phyloP scores from a whole-genome alignment of 1,140 invertebrate species.

The Lucilia cuprina region DNA sequence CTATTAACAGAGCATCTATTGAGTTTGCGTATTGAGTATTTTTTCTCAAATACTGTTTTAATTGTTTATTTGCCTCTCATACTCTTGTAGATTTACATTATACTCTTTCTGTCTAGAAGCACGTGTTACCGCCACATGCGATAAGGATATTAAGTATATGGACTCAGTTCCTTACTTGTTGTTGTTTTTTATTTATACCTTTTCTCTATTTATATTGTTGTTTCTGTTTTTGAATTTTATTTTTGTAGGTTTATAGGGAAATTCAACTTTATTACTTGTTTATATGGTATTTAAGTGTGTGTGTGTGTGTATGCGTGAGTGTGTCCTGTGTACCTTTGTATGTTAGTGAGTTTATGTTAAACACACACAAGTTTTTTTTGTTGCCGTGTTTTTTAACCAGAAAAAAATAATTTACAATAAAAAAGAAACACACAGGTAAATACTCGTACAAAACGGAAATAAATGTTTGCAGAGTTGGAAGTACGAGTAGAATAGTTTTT shows the following conservation, averaged over 20 bases:
- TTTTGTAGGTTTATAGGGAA: conserved; percentile 7
- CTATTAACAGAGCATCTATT: too few species aligned
- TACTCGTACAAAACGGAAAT: not conserved
- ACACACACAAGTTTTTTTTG: not conserved
- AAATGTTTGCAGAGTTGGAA: not conserved
- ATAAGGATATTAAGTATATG: not conserved
- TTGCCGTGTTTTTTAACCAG: not conserved
- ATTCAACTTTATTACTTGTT: not conserved
- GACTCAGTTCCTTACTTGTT: not conserved
- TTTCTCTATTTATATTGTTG: not conserved
- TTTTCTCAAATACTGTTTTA: too few species aligned
- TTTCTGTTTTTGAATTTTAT: not conserved
- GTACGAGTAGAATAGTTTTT: not conserved
- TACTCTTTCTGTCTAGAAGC: not conserved
- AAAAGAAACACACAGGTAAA: not conserved
- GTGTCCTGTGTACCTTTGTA: not conserved
- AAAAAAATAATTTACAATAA: not conserved
- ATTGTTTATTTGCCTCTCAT: too few species aligned
- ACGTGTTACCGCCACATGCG: conserved; percentile 3
- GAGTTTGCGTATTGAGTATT: not conserved
- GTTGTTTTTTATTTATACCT: not conserved
- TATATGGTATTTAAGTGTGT: not conserved
- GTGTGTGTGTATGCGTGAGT: not conserved
- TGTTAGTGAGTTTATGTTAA: not conserved
- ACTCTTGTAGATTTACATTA: not conserved